These are phyloP conservation scores for Axis porcinus DNA, from an alignment of 2,113 vertebrate species.

Conservation along the genomic window DNA sequence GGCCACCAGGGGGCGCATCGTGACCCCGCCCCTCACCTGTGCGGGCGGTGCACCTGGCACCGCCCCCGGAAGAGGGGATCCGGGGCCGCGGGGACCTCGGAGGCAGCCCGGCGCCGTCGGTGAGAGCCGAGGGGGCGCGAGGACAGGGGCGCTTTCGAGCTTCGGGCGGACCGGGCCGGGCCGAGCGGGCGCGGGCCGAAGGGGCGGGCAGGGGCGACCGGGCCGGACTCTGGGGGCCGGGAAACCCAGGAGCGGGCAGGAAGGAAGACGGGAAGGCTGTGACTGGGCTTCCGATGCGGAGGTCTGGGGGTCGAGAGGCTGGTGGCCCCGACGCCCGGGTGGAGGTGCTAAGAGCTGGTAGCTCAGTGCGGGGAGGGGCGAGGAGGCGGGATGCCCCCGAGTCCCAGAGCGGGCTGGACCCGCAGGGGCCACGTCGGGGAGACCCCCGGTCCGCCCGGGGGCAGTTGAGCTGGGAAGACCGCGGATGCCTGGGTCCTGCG, in stretches of 20 bases:
- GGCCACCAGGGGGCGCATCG: constrained; percentile 25
- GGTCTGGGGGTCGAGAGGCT: neutral
- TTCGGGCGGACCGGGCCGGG: neutral
- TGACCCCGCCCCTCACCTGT: constrained; percentile 64
- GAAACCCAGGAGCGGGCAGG: neutral
- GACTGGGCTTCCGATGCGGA: neutral
- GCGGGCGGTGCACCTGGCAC: constrained; percentile 19
- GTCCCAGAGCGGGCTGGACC: neutral
- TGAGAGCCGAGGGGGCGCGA: constrained; percentile 39
- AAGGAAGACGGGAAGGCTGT: neutral
- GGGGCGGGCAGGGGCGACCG: neutral
- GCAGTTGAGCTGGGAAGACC: neutral
- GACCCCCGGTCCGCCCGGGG: neutral
- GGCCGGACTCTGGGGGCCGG: neutral
- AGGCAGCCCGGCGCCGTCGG: neutral
- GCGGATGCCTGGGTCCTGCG: neutral
- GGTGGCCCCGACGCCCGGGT: neutral
- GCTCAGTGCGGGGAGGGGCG: neutral
- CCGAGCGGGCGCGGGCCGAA: too few relatives aligned
- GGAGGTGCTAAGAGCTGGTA: neutral
- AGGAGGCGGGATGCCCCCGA: too few relatives aligned
- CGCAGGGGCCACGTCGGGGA: neutral
- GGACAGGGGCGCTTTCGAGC: neutral
- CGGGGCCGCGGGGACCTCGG: neutral
- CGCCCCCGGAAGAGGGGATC: constrained; percentile 65